Evolutionary conservation across 2,797 vertebrate species (phyloP).

Genomic region (Phataginus tetradactyla): DNA sequence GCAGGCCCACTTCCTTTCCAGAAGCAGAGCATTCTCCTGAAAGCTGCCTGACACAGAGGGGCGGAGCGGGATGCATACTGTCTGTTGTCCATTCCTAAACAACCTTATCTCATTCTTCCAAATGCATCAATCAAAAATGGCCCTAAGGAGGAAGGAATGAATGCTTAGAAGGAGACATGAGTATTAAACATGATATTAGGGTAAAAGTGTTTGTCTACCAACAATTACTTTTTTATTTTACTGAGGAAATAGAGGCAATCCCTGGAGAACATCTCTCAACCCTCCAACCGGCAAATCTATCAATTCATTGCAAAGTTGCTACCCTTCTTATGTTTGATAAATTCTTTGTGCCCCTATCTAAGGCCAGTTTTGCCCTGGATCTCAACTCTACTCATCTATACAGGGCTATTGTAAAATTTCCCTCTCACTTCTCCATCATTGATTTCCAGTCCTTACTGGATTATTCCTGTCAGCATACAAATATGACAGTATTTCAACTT

Average conservation of each 20-base stretch:
- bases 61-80: not conserved
- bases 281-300: not conserved
- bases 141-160: not conserved
- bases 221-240: not conserved
- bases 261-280: not conserved
- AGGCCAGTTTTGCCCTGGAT: not conserved
- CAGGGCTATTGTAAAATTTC: not conserved
- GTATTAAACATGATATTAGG: not conserved
- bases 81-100: not conserved
- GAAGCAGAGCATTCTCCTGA: not conserved
- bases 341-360: not conserved
- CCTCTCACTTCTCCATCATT: not conserved
- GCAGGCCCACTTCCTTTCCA: not conserved
- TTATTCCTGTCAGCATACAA: not conserved
- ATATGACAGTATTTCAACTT: not conserved
- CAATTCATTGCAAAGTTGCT: not conserved
- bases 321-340: not conserved
- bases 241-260: not conserved
- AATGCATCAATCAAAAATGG: not conserved
- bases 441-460: not conserved
- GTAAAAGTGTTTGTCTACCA: not conserved
- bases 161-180: not conserved
- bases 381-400: not conserved
- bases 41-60: not conserved
- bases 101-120: not conserved